phyloP scores from a whole-genome alignment of 2,113 vertebrate genomes.

The Saguinus midas region DNA sequence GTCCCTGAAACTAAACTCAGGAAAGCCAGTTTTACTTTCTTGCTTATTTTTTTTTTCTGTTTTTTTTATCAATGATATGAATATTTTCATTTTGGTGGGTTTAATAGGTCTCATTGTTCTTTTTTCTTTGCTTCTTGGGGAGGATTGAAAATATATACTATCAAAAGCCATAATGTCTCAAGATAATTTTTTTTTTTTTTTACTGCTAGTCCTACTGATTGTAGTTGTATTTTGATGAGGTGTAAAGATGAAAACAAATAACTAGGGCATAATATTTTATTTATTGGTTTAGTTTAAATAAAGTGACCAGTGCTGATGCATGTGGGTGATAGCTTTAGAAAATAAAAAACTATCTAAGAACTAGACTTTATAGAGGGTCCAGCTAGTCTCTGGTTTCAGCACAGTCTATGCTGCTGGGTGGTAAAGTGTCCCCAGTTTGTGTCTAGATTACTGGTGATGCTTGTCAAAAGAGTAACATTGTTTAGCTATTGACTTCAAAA shows the following conservation, averaged over 20 bases:
- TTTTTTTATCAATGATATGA: not conserved
- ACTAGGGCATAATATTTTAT: not conserved
- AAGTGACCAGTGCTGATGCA: not conserved
- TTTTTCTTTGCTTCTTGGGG: not conserved
- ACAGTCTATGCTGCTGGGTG: not conserved
- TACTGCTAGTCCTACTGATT: not conserved
- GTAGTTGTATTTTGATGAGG: not conserved
- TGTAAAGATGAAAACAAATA: not conserved
- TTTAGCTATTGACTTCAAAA: not conserved
- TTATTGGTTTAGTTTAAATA: not conserved
- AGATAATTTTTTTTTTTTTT: not conserved
- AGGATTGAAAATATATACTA: not conserved
- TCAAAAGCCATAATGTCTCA: not conserved
- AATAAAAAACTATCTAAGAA: not conserved
- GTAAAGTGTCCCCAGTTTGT: rapidly evolving
- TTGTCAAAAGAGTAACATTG: not conserved
- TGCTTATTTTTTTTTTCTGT: not conserved
- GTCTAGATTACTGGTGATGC: not conserved
- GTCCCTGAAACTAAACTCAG: not conserved
- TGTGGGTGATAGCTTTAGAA: not conserved
- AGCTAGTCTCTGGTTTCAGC: not conserved
- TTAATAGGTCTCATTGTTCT: not conserved
- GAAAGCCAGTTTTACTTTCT: not conserved
- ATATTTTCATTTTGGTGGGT: not conserved
- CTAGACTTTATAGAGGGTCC: not conserved